Evolutionary conservation across 2,113 vertebrate genomes (phyloP).

Genomic region (Mungos mungo): DNA sequence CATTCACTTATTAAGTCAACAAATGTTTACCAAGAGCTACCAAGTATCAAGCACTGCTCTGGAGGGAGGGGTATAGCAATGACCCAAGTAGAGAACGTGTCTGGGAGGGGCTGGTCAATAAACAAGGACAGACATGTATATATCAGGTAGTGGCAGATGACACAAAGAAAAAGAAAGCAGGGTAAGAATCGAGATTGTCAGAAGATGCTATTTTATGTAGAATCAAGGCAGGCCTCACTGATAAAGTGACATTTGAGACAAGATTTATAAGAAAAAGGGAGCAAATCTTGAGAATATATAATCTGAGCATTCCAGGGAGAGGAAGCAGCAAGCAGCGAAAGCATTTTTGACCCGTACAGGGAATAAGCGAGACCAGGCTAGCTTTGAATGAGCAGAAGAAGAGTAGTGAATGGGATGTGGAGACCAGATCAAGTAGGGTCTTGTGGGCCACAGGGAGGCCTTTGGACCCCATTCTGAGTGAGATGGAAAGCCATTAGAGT

Average conservation of each 20-base stretch:
- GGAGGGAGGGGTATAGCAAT: background rate
- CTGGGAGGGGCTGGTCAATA: background rate
- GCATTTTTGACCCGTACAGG: background rate
- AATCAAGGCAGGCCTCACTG: background rate
- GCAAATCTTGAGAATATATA: background rate
- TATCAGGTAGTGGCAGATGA: background rate
- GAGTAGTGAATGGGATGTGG: background rate
- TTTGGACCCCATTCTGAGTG: background rate
- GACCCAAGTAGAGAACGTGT: background rate
- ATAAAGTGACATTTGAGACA: background rate
- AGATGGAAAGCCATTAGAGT: background rate
- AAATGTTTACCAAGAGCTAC: constrained; percentile 24
- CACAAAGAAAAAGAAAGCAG: background rate
- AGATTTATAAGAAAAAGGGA: background rate
- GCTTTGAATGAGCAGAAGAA: background rate
- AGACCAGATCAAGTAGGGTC: background rate
- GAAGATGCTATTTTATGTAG: background rate
- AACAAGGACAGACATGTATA: background rate
- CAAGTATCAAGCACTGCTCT: background rate
- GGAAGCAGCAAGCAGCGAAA: background rate
- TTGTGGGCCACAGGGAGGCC: background rate
- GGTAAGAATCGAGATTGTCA: background rate
- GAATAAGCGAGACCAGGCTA: background rate
- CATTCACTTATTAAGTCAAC: constrained; percentile 25
- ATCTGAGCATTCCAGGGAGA: background rate